Evolutionary conservation across 2,888 invertebrate species (phyloP), one percentile per base, ranked within the genome.

Genomic region (Agonopterix subpropinquella): DNA sequence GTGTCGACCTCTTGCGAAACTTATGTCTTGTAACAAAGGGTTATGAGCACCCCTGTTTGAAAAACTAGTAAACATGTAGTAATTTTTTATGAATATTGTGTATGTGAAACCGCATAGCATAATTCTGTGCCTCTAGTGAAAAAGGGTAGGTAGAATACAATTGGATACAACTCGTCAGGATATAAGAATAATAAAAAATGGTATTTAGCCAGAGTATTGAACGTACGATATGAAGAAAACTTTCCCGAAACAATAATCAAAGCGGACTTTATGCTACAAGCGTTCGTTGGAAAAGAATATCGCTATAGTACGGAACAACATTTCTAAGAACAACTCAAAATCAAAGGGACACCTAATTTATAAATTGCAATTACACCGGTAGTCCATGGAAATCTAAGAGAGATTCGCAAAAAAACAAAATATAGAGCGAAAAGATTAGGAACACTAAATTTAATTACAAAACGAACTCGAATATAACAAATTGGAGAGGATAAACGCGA

Each of bases 391-490:
- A 13, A 15, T 18, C 35, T 28, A n/a, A 36, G 10, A 18, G 10
- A 36, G 11, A 43, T 13, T 39, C 39, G 11, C 42, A 7, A 13
- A 13, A 8, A 46, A 5, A 43, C 15, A 78, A 39, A 78, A 69
- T 70, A 65, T 69, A 77, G 68, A 80, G 70, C 70, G 72, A 15
- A 73, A 77, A 84, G 85, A 85, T 87, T 87, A 85, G 77, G 79
- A 82, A 83, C 83, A 85, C 85, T 85, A 86, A 87, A 87, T 86
- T 84, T 86, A 86, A 88, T 86, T 86, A 87, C 80, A 80, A 81
- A 82, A 77, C 78, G 81, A 81, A 84, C 82, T 79, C 74, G 83
- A 85, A 87, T 83, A 84, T 81, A 83, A 85, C 86, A 85, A 85
- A 86, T 84, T 86, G 87, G 76, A 81, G 83, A 82, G 87, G 83